Conservation (phyloP, 2,797 vertebrate genomes). For the Megalops cyprinoides region DNA sequence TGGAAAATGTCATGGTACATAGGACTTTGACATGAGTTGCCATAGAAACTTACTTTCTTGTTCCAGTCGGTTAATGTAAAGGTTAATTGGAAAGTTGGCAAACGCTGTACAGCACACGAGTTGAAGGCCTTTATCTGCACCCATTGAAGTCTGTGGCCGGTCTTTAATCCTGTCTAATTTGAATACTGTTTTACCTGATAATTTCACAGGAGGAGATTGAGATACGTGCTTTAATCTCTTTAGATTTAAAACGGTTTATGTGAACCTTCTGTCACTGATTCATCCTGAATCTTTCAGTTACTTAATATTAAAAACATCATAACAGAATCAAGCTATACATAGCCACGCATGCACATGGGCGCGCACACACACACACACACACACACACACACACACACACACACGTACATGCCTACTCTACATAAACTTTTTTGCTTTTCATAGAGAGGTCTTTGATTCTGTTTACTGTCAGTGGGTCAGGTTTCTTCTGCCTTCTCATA, state of each 20-base stretch:
- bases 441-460: too few species aligned
- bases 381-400: too few species aligned
- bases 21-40: slow-evolving; percentile 61
- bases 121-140: slow-evolving; percentile 53
- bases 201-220: slow-evolving; percentile 39
- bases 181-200: slow-evolving; percentile 31
- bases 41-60: slow-evolving; percentile 64
- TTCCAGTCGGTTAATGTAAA: slow-evolving; percentile 63
- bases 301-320: too few species aligned
- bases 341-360: too few species aligned
- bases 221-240: slow-evolving; percentile 31
- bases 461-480: too few species aligned
- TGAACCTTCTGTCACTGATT: too few species aligned
- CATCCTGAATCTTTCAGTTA: neutral
- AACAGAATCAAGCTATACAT: too few species aligned
- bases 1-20: slow-evolving; percentile 76
- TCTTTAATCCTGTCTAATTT: slow-evolving; percentile 21
- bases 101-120: slow-evolving; percentile 41
- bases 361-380: too few species aligned
- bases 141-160: slow-evolving; percentile 21
- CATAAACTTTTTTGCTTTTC: too few species aligned
- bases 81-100: slow-evolving; percentile 70
- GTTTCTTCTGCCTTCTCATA: too few species aligned
- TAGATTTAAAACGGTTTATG: neutral
- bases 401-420: too few species aligned